These are phyloP conservation scores for Leptinotarsa undecemlineata DNA, from an alignment of 1,140 invertebrate species.

Conservation along the genomic window DNA sequence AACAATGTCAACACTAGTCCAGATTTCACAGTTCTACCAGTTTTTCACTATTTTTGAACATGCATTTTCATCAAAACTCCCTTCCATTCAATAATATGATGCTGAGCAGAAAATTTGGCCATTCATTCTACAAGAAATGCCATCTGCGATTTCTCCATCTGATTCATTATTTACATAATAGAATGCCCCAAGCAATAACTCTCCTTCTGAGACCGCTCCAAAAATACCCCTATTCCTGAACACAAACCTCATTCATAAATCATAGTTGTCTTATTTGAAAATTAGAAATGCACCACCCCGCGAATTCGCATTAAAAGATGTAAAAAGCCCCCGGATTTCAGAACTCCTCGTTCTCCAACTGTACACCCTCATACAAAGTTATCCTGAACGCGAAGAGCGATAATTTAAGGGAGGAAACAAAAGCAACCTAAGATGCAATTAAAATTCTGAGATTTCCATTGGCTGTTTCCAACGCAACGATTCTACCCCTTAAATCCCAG, in stretches of 20 bases:
- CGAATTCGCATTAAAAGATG: neutral
- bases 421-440: conserved; percentile 55
- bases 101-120: too few relatives aligned
- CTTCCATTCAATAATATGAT: too few relatives aligned
- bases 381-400: conserved; percentile 25
- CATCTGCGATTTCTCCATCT: neutral
- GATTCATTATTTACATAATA: conserved; percentile 4
- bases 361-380: conserved; percentile 25
- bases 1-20: too few relatives aligned
- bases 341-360: conserved; percentile 12
- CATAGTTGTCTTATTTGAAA: neutral
- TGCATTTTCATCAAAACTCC: too few relatives aligned
- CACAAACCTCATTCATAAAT: conserved; percentile 3
- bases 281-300: conserved; percentile 1
- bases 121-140: neutral
- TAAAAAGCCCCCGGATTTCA: conserved; percentile 9
- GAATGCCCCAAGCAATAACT: neutral
- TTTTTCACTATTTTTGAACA: too few relatives aligned
- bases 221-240: neutral
- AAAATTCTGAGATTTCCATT: conserved; percentile 54
- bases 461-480: conserved; percentile 36
- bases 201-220: neutral
- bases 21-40: too few relatives aligned
- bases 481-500: conserved; percentile 35
- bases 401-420: conserved; percentile 48